Evolutionary conservation across 2,113 vertebrate genomes (phyloP).

Genomic region (Seriola dumerili): DNA sequence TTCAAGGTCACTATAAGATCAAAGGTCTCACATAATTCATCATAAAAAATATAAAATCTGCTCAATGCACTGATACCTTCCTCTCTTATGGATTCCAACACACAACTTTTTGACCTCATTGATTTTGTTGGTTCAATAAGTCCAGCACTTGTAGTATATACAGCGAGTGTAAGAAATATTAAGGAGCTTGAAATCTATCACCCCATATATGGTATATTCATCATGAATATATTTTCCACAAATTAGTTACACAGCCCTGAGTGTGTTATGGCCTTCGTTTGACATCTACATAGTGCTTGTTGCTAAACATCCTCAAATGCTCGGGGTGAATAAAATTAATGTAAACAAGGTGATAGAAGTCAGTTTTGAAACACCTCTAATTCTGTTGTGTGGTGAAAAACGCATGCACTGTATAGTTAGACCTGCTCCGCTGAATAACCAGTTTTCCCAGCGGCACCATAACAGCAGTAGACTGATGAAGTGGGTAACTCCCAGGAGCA

Average conservation of each 20-base stretch:
- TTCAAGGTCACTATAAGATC: too few species aligned
- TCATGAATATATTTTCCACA: neutral
- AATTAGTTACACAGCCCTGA: neutral
- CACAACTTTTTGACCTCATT: too few species aligned
- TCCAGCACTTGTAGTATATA: neutral
- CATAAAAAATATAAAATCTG: neutral
- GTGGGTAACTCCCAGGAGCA: constrained; percentile 9
- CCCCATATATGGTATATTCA: neutral
- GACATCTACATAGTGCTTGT: constrained; percentile 11
- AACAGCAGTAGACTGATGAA: neutral
- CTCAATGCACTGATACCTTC: too few species aligned
- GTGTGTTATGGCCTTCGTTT: neutral
- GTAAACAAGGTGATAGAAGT: neutral
- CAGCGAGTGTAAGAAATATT: neutral
- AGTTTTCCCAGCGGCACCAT: neutral
- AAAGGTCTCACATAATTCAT: neutral
- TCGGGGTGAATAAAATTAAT: neutral
- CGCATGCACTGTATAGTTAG: neutral
- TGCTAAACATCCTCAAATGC: constrained; percentile 1
- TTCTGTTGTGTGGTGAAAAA: neutral
- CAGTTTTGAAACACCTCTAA: neutral
- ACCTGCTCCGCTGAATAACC: constrained; percentile 3
- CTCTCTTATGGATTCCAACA: too few species aligned
- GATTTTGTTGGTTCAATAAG: too few species aligned
- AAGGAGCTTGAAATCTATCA: neutral